These are phyloP conservation scores for Amphimallon solstitiale DNA, from an alignment of 2,888 invertebrate species.

Conservation along the genomic window DNA sequence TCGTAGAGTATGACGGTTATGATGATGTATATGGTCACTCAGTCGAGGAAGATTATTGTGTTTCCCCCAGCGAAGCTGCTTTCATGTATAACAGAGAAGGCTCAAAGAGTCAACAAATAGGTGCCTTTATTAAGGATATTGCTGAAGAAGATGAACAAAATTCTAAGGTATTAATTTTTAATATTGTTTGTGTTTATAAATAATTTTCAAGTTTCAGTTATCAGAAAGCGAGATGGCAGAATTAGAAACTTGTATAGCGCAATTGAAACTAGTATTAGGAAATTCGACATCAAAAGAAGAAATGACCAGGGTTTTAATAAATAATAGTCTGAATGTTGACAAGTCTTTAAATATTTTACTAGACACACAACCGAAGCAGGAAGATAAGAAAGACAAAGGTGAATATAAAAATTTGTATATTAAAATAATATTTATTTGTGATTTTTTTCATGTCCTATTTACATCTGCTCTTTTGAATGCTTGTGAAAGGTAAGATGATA, in stretches of 20 bases:
- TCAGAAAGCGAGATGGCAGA: conserved; percentile 77
- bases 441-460: conserved; percentile 55
- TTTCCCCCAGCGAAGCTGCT: conserved; percentile 87
- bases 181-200: neutral
- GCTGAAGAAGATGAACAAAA: conserved; percentile 73
- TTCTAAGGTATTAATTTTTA: neutral
- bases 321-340: conserved; percentile 77
- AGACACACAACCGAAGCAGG: conserved; percentile 47
- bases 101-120: conserved; percentile 71
- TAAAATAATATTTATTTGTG: conserved; percentile 43
- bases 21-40: conserved; percentile 94
- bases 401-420: conserved; percentile 45
- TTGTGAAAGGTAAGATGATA: conserved; percentile 66
- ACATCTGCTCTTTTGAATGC: conserved; percentile 48
- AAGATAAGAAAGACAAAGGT: conserved; percentile 58
- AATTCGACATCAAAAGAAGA: conserved; percentile 74
- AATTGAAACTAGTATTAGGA: conserved; percentile 73
- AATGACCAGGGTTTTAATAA: conserved; percentile 77
- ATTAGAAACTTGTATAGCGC: conserved; percentile 85
- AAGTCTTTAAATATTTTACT: conserved; percentile 77
- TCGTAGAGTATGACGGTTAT: conserved; percentile 85
- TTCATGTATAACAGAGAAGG: conserved; percentile 85
- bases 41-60: conserved; percentile 90
- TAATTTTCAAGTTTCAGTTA: conserved; percentile 55
- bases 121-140: conserved; percentile 78